phyloP scores from a whole-genome alignment of 2,113 vertebrate genomes.

The zebrafish (Danio rerio) region GRCz12tu NC_133200.1:34465001-34465500 shows the following conservation, averaged over 20 bases:
- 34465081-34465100: too few relatives aligned
- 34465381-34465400: neutral
- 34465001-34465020: too few relatives aligned
- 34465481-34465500: constrained; percentile 2
- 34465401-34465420: neutral
- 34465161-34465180: too few relatives aligned
- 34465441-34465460: constrained; percentile 5
- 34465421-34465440: neutral
- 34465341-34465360: neutral
- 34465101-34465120: too few relatives aligned
- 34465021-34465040: too few relatives aligned
- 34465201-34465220: neutral
- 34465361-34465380: too few relatives aligned
- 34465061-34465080: too few relatives aligned
- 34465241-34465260: neutral
- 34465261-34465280: neutral
- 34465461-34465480: constrained; percentile 15
- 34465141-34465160: too few relatives aligned
- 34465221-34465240: neutral
- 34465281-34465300: neutral
- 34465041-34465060: too few relatives aligned
- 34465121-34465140: too few relatives aligned
- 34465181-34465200: neutral
- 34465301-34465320: neutral
- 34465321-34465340: neutral